Base-by-base conservation (phyloP, 2,113 vertebrate genomes). In the Ciconia maguari region DNA sequence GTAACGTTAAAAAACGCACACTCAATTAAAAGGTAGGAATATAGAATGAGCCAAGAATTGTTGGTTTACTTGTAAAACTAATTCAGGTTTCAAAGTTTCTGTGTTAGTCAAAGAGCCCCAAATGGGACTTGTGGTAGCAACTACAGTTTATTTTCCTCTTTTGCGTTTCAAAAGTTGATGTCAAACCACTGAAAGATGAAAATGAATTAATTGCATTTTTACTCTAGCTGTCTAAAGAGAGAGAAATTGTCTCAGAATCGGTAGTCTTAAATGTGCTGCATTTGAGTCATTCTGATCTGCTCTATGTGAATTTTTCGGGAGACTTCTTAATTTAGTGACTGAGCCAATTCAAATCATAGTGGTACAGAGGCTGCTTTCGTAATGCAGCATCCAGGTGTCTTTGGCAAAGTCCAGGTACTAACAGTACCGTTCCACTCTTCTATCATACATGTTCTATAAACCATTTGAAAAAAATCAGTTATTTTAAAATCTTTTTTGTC, bases 311-410 rank as follows among this genome's bases (percentile, higher is more conserved):
- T 77, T 95, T 92, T 89, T 87, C 13, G 27, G 77, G 75, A 76
- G 15, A 65, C 8, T 93, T 71, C 77, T 85, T 87, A 83, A 85
- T 93, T 93, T 91, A 83, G 66, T 80, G 87, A 32, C 66, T 24
- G 62, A 91, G 27, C 30, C 51, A 69, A 65, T 83, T 75, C 51
- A 89, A 55, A 48, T 20, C 38, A 18, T 49, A 78, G 51, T 48
- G 46, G 15, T 85, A 54, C 16, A 76, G 84, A 85, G 57, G 12
- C 46, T 80, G 66, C n/a, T 57, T 79, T 90, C 66, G 18, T 61
- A 83, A 65, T 11, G 60, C 65, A 78, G 41, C 49, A 83, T 85
- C 62, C 94, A 94, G 85, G 87, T 91, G 66, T 70, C 84, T 72
- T 66, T 77, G 92, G 51, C 71, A 77, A 77, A 90, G 62, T 85